Percentiles rank a stretch among this genome's conserved stretches.
These are phyloP conservation scores for Dipodomys ordii DNA, from an alignment of 2,113 vertebrate genomes.

Conservation along the genomic window DNA sequence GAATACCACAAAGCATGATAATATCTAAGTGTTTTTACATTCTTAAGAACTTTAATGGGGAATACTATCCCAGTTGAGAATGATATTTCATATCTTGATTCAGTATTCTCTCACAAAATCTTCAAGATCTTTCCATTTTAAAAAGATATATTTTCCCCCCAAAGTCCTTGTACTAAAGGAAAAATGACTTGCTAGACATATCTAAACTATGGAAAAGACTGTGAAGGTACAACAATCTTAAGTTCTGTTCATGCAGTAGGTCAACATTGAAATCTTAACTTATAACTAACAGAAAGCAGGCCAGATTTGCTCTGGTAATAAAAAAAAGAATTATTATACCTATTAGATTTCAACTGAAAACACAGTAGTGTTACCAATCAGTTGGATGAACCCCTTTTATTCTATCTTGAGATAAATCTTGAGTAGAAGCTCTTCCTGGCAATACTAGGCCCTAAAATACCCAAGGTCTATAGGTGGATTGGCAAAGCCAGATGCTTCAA, in stretches of 20 bases:
- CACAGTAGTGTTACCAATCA: neutral
- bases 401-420: no score
- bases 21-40: neutral
- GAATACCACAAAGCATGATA: neutral
- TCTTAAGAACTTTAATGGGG: neutral
- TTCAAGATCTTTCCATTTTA: neutral
- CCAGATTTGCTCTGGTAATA: neutral
- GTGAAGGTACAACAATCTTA: neutral
- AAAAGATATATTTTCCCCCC: neutral
- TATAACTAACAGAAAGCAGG: neutral
- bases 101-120: neutral
- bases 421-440: no score
- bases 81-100: no score
- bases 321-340: neutral
- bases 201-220: neutral
- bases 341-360: neutral
- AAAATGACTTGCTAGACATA: neutral
- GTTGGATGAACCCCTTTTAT: no score
- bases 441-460: no score
- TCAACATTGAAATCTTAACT: neutral
- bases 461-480: no score
- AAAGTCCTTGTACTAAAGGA: neutral
- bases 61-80: neutral
- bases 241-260: neutral
- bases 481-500: no score